phyloP scores from a whole-genome alignment of 2,888 invertebrate species.

The Myopa testacea region DNA sequence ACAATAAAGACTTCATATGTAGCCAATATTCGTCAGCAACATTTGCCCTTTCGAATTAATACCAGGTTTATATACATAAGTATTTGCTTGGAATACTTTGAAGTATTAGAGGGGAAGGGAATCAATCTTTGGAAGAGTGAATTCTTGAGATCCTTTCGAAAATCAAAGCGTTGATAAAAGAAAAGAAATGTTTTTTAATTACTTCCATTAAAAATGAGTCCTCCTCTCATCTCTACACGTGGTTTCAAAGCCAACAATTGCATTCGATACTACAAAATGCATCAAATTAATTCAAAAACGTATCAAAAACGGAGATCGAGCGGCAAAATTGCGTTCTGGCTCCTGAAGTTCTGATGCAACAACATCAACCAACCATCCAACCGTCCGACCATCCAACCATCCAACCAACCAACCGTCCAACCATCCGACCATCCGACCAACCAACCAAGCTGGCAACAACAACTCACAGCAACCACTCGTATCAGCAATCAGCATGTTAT shows the following conservation, averaged over 20 bases:
- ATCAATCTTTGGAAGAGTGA: too few relatives aligned
- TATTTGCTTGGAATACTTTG: too few relatives aligned
- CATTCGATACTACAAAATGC: background rate
- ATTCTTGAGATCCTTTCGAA: background rate
- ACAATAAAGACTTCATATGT: too few relatives aligned
- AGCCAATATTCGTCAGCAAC: too few relatives aligned
- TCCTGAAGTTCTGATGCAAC: background rate
- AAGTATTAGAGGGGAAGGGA: too few relatives aligned
- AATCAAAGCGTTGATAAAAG: background rate
- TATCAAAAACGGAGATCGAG: background rate
- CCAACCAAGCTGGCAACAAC: background rate
- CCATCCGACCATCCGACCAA: background rate
- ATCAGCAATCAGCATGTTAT: conserved; percentile 51
- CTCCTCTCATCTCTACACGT: background rate
- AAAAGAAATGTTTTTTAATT: conserved; percentile 2
- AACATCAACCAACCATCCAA: background rate
- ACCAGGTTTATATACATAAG: too few relatives aligned
- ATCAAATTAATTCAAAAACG: conserved; percentile 4
- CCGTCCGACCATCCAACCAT: background rate
- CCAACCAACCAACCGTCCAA: background rate
- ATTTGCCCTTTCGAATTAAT: too few relatives aligned
- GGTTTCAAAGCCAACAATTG: background rate
- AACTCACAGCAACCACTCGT: conserved; percentile 28
- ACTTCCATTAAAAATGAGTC: conserved; percentile 4
- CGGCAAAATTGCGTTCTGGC: background rate